A percentile compares a stretch with the other conserved stretches of the same genome.
phyloP scores from a whole-genome alignment of 2,113 vertebrate species.

The Cairina moschata region DNA sequence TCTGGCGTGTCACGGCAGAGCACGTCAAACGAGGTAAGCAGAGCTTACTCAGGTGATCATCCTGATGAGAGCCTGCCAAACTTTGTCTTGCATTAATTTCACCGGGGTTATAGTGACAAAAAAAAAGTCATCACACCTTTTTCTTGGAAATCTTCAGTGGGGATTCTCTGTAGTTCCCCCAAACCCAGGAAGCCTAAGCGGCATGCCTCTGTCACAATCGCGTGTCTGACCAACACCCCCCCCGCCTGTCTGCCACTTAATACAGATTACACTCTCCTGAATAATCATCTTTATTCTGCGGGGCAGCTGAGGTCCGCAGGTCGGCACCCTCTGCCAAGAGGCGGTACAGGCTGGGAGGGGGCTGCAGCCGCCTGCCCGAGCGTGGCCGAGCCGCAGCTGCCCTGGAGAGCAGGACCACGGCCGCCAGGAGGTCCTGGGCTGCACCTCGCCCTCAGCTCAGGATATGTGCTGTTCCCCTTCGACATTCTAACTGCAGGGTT shows the following conservation, averaged over 20 bases:
- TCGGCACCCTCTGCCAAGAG: constrained; percentile 72
- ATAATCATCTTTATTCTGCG: constrained; percentile 80
- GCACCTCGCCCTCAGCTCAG: neutral
- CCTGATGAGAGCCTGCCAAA: constrained; percentile 77
- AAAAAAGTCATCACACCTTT: neutral
- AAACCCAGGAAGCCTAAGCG: neutral
- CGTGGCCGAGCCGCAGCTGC: neutral
- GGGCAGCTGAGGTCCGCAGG: constrained; percentile 79
- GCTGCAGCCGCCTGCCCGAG: constrained; percentile 5
- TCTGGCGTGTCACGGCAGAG: constrained; percentile 30
- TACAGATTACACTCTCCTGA: constrained; percentile 73
- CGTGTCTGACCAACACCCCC: constrained; percentile 12
- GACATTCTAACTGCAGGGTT: constrained; percentile 52
- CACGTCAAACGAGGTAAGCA: constrained; percentile 81
- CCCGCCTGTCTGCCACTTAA: constrained; percentile 69
- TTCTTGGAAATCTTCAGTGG: neutral
- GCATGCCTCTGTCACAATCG: neutral
- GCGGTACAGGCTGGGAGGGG: neutral
- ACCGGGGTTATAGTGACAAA: neutral
- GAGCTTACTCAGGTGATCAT: constrained; percentile 80
- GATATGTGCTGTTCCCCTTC: constrained; percentile 8
- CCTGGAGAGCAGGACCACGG: neutral
- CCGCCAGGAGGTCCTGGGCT: neutral
- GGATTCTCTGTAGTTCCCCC: neutral
- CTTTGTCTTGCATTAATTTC: constrained; percentile 75